phyloP scores from a whole-genome alignment of 1,140 invertebrate species.

The Triops longicaudatus region DNA sequence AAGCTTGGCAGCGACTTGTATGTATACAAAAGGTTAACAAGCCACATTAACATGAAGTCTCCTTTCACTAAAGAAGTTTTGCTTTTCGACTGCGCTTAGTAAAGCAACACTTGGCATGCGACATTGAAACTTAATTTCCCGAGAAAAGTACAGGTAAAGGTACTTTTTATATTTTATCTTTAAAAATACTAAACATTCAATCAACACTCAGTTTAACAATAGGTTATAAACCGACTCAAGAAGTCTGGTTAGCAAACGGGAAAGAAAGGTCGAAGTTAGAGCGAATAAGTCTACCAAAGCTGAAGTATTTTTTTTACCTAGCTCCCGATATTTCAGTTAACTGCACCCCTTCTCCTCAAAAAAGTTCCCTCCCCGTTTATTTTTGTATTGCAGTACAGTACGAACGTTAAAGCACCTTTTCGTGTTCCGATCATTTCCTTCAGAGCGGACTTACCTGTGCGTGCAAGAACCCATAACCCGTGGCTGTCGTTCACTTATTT shows the following conservation, averaged over 20 bases:
- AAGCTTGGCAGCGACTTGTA: no score
- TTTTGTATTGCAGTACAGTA: neutral
- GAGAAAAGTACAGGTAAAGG: no score
- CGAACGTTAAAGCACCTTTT: neutral
- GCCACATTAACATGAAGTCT: no score
- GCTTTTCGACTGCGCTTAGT: no score
- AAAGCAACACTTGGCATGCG: neutral
- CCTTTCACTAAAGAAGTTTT: no score
- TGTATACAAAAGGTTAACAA: no score
- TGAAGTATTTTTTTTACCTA: no score
- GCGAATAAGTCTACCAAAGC: neutral
- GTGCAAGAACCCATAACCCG: neutral
- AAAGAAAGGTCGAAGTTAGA: neutral
- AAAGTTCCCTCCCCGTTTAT: neutral
- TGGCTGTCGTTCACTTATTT: neutral
- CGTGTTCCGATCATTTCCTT: constrained; percentile 7
- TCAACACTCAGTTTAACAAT: no score
- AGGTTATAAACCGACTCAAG: no score
- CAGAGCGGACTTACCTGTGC: neutral
- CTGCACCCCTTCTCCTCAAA: no score
- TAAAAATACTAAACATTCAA: no score
- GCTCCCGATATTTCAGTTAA: no score
- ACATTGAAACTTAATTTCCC: constrained; percentile 13
- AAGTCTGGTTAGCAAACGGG: neutral
- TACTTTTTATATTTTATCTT: neutral